Conservation (phyloP, 1,140 invertebrate genomes). For the Dendroctonus ponderosae region DNA sequence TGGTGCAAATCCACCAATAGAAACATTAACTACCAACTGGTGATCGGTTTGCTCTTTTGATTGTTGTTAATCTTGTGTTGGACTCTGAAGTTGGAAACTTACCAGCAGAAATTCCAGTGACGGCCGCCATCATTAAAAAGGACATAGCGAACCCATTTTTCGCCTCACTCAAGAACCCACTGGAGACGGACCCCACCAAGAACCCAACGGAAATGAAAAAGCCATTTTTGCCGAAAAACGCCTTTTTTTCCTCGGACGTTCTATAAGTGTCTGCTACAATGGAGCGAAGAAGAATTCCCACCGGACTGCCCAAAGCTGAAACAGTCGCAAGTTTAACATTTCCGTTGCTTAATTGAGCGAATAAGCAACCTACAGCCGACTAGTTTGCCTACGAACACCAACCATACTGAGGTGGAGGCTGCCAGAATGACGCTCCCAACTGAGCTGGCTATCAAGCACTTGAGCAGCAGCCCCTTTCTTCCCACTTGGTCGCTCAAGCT, state of each 20-base stretch:
- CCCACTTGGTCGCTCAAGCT: slow-evolving; percentile 37
- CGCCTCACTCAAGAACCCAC: slow-evolving; percentile 34
- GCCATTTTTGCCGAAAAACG: slow-evolving; percentile 29
- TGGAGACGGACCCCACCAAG: slow-evolving; percentile 21
- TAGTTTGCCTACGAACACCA: slow-evolving; percentile 27
- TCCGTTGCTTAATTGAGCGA: neutral
- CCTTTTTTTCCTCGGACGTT: slow-evolving; percentile 25
- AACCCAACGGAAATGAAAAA: slow-evolving; percentile 19
- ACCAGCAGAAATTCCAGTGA: slow-evolving; percentile 16
- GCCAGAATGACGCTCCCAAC: slow-evolving; percentile 25
- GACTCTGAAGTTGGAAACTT: slow-evolving; percentile 4
- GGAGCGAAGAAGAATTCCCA: slow-evolving; percentile 25
- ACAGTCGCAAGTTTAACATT: neutral
- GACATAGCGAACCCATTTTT: slow-evolving; percentile 27
- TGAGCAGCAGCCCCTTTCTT: slow-evolving; percentile 25
- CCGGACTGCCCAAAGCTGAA: slow-evolving; percentile 32
- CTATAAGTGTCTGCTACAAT: slow-evolving; percentile 28
- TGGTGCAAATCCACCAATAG: no score
- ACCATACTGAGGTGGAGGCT: slow-evolving; percentile 16
- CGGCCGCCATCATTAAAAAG: slow-evolving; percentile 17
- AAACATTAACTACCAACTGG: no score
- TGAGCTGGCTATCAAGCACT: slow-evolving; percentile 22
- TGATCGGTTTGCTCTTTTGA: no score
- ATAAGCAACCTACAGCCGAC: slow-evolving; percentile 25
- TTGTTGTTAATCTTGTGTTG: no score